Percentiles rank a stretch among this genome's conserved stretches.
These are phyloP conservation scores for Eurystomus glaucurus DNA, from an alignment of 2,797 vertebrate species.

Conservation along the genomic window DNA sequence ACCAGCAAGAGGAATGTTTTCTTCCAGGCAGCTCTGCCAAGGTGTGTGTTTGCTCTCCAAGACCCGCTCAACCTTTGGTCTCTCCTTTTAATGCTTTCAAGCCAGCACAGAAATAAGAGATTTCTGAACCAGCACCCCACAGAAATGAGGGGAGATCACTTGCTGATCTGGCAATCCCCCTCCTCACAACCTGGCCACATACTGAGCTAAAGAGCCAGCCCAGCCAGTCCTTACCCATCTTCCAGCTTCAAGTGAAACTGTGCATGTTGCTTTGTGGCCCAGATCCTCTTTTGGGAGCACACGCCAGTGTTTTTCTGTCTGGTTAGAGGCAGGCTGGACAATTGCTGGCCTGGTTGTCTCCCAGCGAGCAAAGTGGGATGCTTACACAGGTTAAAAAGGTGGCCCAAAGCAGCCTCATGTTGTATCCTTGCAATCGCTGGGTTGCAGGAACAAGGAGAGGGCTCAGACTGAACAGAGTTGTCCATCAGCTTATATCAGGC, in stretches of 20 bases:
- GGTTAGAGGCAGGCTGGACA: neutral
- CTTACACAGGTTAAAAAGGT: fast-evolving
- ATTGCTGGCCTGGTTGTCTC: neutral
- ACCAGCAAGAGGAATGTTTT: neutral
- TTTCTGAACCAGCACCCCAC: neutral
- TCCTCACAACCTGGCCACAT: neutral
- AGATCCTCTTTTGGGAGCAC: neutral
- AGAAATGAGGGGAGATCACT: neutral
- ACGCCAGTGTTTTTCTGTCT: neutral
- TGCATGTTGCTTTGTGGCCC: neutral
- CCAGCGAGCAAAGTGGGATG: neutral
- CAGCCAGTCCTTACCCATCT: neutral
- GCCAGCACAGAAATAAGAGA: neutral
- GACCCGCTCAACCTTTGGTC: neutral
- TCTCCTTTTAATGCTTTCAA: neutral
- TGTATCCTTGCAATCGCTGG: fast-evolving
- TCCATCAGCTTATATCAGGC: neutral
- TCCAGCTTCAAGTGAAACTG: neutral
- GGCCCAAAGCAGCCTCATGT: neutral
- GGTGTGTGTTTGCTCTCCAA: neutral
- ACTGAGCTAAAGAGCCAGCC: neutral
- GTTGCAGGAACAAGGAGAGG: neutral
- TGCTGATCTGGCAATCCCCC: neutral
- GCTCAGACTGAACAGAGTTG: fast-evolving
- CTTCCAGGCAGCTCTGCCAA: neutral